phyloP scores from a whole-genome alignment of 2,888 invertebrate genomes.

The Chrysolina haemoptera region DNA sequence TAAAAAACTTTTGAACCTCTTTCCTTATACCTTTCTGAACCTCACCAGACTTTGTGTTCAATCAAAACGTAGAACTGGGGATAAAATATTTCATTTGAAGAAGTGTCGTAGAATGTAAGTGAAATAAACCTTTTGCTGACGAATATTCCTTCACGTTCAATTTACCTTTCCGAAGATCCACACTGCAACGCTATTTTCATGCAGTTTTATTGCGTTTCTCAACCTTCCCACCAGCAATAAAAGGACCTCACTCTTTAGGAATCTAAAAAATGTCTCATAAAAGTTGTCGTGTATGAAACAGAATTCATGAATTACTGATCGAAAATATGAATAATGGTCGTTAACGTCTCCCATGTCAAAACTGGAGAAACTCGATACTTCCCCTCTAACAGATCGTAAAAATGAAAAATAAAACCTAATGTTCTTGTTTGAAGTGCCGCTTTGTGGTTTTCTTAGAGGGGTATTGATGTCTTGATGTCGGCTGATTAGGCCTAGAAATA shows the following conservation, averaged over 20 bases:
- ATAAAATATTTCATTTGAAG: too few species aligned
- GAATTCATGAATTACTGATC: slow-evolving; percentile 61
- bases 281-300: slow-evolving; percentile 67
- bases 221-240: slow-evolving; percentile 54
- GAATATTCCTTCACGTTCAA: too few species aligned
- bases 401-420: slow-evolving; percentile 54
- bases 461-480: background rate
- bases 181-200: slow-evolving; percentile 47
- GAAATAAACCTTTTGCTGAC: background rate
- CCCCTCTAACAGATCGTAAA: slow-evolving; percentile 57
- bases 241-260: slow-evolving; percentile 57
- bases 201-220: slow-evolving; percentile 60
- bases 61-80: too few species aligned
- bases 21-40: too few species aligned
- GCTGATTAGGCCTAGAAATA: background rate
- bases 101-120: too few species aligned
- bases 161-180: slow-evolving; percentile 22
- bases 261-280: slow-evolving; percentile 54
- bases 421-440: slow-evolving; percentile 22
- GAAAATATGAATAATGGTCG: slow-evolving; percentile 64
- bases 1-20: too few species aligned
- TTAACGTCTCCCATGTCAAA: slow-evolving; percentile 58
- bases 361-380: slow-evolving; percentile 56
- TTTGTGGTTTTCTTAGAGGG: background rate
- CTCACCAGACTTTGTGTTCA: too few species aligned